Evolutionary conservation across 1,140 invertebrate genomes (phyloP).

Genomic region (Bombus impatiens): DNA sequence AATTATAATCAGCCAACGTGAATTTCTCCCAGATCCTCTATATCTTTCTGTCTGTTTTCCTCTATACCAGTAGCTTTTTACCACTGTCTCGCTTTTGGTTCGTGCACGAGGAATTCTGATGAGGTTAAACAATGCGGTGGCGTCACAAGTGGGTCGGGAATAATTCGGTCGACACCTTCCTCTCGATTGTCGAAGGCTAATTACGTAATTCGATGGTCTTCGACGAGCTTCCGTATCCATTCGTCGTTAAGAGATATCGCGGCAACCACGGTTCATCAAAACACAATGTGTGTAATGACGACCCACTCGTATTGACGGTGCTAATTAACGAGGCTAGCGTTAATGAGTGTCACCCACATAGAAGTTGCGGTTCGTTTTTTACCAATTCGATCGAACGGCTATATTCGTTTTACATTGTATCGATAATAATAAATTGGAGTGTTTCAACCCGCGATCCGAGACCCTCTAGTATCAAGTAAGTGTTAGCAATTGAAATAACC

Average conservation of each 20-base stretch:
- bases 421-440: constrained; percentile 27
- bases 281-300: constrained; percentile 58
- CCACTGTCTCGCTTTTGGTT: background rate
- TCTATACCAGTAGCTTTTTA: background rate
- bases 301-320: constrained; percentile 26
- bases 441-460: background rate
- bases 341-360: constrained; percentile 54
- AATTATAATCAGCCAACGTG: constrained; percentile 37
- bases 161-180: constrained; percentile 57
- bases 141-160: constrained; percentile 50
- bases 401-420: constrained; percentile 10
- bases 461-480: too few relatives aligned
- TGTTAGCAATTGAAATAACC: constrained; percentile 24
- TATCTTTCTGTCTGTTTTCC: background rate
- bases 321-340: constrained; percentile 59
- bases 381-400: background rate
- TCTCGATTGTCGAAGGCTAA: constrained; percentile 45
- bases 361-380: background rate
- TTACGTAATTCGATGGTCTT: constrained; percentile 61
- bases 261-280: constrained; percentile 52
- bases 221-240: constrained; percentile 51
- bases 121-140: constrained; percentile 57
- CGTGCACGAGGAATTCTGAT: constrained; percentile 31
- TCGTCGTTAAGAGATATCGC: constrained; percentile 53
- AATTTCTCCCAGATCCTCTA: background rate